Conservation (phyloP, 2,888 invertebrate genomes). For the Dolomedes plantarius region DNA sequence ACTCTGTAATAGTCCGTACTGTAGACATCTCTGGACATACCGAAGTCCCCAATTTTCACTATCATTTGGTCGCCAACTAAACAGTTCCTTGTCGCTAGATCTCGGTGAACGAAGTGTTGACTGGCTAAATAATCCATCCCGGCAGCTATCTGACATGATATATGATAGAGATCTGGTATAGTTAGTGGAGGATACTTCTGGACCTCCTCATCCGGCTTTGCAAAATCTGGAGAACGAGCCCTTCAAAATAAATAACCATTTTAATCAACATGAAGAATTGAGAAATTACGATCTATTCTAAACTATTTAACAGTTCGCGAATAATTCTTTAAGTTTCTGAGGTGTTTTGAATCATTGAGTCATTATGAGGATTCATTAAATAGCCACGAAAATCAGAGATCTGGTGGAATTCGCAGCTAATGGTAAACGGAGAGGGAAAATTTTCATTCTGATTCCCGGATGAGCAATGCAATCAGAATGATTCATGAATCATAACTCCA, state of each 20-base stretch:
- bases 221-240: slow-evolving; percentile 13
- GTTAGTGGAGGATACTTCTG: slow-evolving; percentile 49
- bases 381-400: too few relatives aligned
- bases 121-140: slow-evolving; percentile 80
- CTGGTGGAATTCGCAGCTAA: too few relatives aligned
- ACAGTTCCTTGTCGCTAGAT: slow-evolving; percentile 80
- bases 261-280: too few relatives aligned
- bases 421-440: too few relatives aligned
- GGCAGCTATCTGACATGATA: slow-evolving; percentile 79
- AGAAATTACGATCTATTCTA: too few relatives aligned
- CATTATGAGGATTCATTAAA: too few relatives aligned
- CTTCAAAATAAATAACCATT: slow-evolving; percentile 13
- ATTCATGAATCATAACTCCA: too few relatives aligned
- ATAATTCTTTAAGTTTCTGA: too few relatives aligned
- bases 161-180: slow-evolving; percentile 76
- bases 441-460: too few relatives aligned
- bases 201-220: slow-evolving; percentile 8
- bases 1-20: slow-evolving; percentile 78
- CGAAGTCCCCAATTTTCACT: slow-evolving; percentile 78
- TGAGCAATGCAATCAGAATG: too few relatives aligned
- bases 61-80: slow-evolving; percentile 78
- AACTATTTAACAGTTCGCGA: too few relatives aligned
- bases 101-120: slow-evolving; percentile 80
- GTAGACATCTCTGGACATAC: slow-evolving; percentile 77
- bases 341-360: too few relatives aligned